Percentiles rank a stretch among this genome's conserved stretches.
Evolutionary conservation across 2,888 invertebrate species (phyloP).

Genomic region (Ennomos fuscantarius): DNA sequence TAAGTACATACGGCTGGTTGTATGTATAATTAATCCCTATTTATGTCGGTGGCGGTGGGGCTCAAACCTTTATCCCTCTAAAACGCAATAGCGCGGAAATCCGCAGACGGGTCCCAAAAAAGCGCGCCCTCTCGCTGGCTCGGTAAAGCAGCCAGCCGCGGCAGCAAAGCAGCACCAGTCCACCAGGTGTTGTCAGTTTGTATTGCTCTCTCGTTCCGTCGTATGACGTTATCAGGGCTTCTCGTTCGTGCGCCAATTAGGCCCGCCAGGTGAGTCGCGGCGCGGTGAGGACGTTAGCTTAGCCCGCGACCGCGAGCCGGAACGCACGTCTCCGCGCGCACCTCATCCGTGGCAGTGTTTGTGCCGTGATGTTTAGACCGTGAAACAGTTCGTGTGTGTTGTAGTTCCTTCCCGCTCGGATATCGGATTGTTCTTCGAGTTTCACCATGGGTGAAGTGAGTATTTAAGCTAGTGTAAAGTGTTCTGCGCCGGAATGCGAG

Average conservation of each 20-base stretch:
- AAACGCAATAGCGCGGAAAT: conserved; percentile 73
- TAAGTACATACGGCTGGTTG: conserved; percentile 32
- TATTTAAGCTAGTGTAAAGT: conserved; percentile 46
- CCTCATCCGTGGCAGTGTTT: conserved; percentile 56
- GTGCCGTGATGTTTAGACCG: conserved; percentile 73
- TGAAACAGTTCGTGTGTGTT: conserved; percentile 64
- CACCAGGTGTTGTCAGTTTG: conserved; percentile 65
- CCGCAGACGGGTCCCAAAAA: conserved; percentile 67
- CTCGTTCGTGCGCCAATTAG: conserved; percentile 69
- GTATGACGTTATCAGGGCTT: conserved; percentile 43
- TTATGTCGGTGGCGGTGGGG: conserved; percentile 58
- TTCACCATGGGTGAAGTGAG: conserved; percentile 79
- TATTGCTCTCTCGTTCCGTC: conserved; percentile 65
- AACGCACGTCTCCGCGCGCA: conserved; percentile 55
- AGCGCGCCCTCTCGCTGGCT: conserved; percentile 37
- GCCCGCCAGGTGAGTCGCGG: conserved; percentile 59
- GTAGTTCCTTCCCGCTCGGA: conserved; percentile 54
- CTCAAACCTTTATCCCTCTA: conserved; percentile 52
- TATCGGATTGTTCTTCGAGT: conserved; percentile 40
- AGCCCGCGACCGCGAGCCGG: conserved; percentile 71
- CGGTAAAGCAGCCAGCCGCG: conserved; percentile 54
- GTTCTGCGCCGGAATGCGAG: conserved; percentile 56
- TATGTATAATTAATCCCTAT: conserved; percentile 47
- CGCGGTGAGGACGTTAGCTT: conserved; percentile 73
- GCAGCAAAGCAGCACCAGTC: conserved; percentile 54